Base-by-base conservation (phyloP, 2,113 vertebrate species). In the Mellivora capensis region DNA sequence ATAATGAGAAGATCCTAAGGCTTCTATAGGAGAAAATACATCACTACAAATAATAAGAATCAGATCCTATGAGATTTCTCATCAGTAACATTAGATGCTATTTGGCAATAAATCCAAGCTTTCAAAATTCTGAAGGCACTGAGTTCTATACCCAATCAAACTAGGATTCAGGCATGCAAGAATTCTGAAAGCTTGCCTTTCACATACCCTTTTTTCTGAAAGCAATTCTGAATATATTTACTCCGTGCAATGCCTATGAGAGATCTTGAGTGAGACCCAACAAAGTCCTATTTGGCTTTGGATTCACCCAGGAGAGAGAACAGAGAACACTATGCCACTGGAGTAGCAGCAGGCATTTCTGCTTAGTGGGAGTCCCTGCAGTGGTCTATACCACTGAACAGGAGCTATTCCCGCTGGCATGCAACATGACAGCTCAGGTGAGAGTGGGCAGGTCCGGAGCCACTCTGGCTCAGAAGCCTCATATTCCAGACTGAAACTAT, bases 101-200 rank as follows among this genome's bases (percentile, higher is more conserved):
- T 44, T 42, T 57, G 34, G 69, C 71, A 95, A 72, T 82, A 90
- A 90, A 87, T 64, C 13, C 44, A 81, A 91, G 39, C 34, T 90
- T 87, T 72, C 42, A 90, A 93, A 93, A 74, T 93, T 87, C 57
- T 77, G 15, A 72, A 94, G 69, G 34, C 91, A 69, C 10, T 85
- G 49, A 93, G 80, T 84, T 90, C 69, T 72, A 61, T 23, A 86
- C 5, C 42, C 64, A 74, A 61, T 34, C 49, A 91, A 95, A 90
- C 39, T 80, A 64, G 82, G 71, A 74, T 27, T 52, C 42, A 74
- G 17, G 57, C 14, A 87, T 61, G 39, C 6, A 85, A 69, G n/a
- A 85, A 86, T 61, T 91, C 42, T 83, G 31, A 90, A 96, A 82
- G 93, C 64, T 80, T 96, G 61, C 17, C 83, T 96, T 77, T 74